Percentiles rank a stretch among this genome's conserved stretches.
Evolutionary conservation across 92 coral and sea anemone genomes (phyloP).

Genomic region (Paragorgia papillata): DNA sequence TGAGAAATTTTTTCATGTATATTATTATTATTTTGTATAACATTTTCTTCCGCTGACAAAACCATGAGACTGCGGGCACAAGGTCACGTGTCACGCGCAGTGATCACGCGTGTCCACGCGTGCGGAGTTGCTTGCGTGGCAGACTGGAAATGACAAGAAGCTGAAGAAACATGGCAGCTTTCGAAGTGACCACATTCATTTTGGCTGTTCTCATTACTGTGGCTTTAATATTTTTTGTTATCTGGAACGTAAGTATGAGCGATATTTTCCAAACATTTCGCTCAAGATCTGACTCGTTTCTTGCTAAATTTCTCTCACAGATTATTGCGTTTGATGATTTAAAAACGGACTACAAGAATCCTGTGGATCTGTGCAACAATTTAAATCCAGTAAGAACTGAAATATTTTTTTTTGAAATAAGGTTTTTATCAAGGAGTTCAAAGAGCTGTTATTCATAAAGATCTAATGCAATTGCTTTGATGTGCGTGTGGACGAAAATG

Average conservation of each 20-base stretch:
- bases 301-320: conserved; percentile 40
- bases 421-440: no score
- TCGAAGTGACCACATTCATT: conserved; percentile 90
- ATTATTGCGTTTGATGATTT: conserved; percentile 98
- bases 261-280: background rate
- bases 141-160: no score
- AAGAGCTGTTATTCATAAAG: no score
- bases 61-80: no score
- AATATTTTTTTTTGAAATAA: background rate
- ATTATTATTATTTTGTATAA: no score
- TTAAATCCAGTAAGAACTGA: conserved; percentile 80
- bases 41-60: no score
- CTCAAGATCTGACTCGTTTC: background rate
- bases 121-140: background rate
- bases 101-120: no score
- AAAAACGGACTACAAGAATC: conserved; percentile 97
- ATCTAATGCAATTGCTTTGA: no score
- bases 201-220: conserved; percentile 86
- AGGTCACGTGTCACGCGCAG: no score
- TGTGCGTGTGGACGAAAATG: no score
- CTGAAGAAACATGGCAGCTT: conserved; percentile 77
- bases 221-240: conserved; percentile 89
- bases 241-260: conserved; percentile 92
- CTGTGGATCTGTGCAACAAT: conserved; percentile 92
- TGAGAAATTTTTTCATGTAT: no score